phyloP scores from a whole-genome alignment of 2,797 vertebrate genomes.

The Rhinatrema bivittatum region DNA sequence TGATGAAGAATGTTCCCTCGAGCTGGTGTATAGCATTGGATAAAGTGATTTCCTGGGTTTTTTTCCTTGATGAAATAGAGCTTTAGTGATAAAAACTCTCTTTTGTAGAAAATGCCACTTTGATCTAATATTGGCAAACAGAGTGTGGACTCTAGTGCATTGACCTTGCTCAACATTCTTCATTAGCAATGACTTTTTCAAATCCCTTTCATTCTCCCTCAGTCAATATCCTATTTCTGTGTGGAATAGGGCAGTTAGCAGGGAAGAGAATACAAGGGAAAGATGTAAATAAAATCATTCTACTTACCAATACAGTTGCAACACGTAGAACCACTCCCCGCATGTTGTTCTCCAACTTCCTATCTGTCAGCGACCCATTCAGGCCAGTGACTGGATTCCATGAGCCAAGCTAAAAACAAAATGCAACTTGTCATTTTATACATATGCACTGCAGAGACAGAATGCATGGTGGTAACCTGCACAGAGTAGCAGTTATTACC shows the following conservation, averaged over 20 bases:
- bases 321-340: slow-evolving; percentile 89
- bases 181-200: slow-evolving; percentile 48
- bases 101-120: slow-evolving; percentile 49
- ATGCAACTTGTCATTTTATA: background rate
- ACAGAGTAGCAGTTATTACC: no score
- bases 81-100: slow-evolving; percentile 53
- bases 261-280: slow-evolving; percentile 46
- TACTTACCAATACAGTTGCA: slow-evolving; percentile 89
- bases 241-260: slow-evolving; percentile 37
- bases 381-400: slow-evolving; percentile 91
- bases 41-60: slow-evolving; percentile 6
- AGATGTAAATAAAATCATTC: no score
- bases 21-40: slow-evolving; percentile 1
- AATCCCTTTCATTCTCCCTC: slow-evolving; percentile 52
- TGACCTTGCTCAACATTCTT: slow-evolving; percentile 41
- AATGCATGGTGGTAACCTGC: no score
- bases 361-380: slow-evolving; percentile 91
- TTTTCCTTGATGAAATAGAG: slow-evolving; percentile 48
- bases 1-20: background rate
- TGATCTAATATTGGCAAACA: slow-evolving; percentile 43
- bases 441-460: no score
- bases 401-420: slow-evolving; percentile 79
- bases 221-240: slow-evolving; percentile 69
- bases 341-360: slow-evolving; percentile 97
- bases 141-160: slow-evolving; percentile 17